Conservation (phyloP, 2,888 invertebrate species). For the Helleia helle region DNA sequence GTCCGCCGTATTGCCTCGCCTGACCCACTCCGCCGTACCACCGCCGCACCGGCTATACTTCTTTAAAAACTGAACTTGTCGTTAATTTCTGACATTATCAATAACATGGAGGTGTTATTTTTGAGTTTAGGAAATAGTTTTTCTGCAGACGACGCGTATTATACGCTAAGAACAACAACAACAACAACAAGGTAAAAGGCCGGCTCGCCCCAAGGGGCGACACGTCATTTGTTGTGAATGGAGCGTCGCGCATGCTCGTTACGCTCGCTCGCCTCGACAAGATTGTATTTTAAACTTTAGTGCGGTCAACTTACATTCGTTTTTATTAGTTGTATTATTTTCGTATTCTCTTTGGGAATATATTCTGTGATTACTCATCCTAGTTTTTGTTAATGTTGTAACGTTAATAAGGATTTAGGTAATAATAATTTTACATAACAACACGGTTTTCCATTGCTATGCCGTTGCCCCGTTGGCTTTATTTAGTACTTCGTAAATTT, state of each 20-base stretch:
- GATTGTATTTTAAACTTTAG: conserved; percentile 29
- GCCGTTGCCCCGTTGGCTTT: no score
- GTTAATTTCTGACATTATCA: neutral
- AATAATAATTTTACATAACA: neutral
- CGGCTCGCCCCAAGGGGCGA: conserved; percentile 25
- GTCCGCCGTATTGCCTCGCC: conserved; percentile 63
- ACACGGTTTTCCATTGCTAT: neutral
- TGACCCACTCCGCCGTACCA: conserved; percentile 56
- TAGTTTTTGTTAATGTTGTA: neutral
- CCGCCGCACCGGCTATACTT: conserved; percentile 17
- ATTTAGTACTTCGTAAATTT: no score
- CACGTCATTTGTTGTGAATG: conserved; percentile 39
- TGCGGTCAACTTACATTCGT: conserved; percentile 19
- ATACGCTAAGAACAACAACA: conserved; percentile 3
- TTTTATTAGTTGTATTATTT: conserved; percentile 10
- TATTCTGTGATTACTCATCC: neutral
- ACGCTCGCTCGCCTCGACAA: conserved; percentile 26
- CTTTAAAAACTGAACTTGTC: conserved; percentile 12
- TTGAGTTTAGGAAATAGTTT: neutral
- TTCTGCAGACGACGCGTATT: neutral
- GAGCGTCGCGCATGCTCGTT: conserved; percentile 39
- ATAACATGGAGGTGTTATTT: neutral
- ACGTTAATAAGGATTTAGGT: neutral
- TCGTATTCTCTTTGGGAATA: conserved; percentile 4
- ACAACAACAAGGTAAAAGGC: conserved; percentile 22